Evolutionary conservation across 2,797 vertebrate species (phyloP).

Genomic region (Paramormyrops hopkinsi): DNA sequence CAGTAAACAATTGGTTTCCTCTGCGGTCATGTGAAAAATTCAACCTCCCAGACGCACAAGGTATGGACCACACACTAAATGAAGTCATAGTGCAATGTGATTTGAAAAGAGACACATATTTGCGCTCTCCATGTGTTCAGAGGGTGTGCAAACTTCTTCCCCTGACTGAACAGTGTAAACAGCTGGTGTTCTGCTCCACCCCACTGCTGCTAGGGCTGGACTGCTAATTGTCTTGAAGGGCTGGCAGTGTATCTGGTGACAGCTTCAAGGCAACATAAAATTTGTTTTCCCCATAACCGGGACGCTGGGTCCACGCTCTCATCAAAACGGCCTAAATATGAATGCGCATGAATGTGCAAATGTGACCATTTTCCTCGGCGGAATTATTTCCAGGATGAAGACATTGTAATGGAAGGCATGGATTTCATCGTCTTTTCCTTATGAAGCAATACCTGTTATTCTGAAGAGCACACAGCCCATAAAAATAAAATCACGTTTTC

Average conservation of each 20-base stretch:
- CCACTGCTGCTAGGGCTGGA: slow-evolving; percentile 22
- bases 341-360: slow-evolving; percentile 23
- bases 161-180: slow-evolving; percentile 11
- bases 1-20: background rate
- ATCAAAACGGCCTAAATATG: slow-evolving; percentile 18
- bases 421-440: slow-evolving; percentile 42
- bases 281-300: slow-evolving; percentile 19
- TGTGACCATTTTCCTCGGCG: slow-evolving; percentile 46
- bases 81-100: slow-evolving; percentile 1
- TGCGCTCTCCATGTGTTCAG: slow-evolving; percentile 12
- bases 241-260: slow-evolving; percentile 38
- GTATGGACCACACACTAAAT: background rate
- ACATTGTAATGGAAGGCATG: slow-evolving; percentile 58
- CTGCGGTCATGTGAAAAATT: background rate
- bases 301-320: background rate
- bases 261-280: slow-evolving; percentile 37
- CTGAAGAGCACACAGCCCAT: background rate
- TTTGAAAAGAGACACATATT: slow-evolving; percentile 1
- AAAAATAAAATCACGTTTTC: background rate
- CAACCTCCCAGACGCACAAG: background rate
- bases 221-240: slow-evolving; percentile 49
- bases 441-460: background rate
- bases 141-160: slow-evolving; percentile 6
- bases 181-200: slow-evolving; percentile 31
- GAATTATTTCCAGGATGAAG: slow-evolving; percentile 57